Conservation (phyloP, 2,113 vertebrate genomes). For the Salvelinus fontinalis region DNA sequence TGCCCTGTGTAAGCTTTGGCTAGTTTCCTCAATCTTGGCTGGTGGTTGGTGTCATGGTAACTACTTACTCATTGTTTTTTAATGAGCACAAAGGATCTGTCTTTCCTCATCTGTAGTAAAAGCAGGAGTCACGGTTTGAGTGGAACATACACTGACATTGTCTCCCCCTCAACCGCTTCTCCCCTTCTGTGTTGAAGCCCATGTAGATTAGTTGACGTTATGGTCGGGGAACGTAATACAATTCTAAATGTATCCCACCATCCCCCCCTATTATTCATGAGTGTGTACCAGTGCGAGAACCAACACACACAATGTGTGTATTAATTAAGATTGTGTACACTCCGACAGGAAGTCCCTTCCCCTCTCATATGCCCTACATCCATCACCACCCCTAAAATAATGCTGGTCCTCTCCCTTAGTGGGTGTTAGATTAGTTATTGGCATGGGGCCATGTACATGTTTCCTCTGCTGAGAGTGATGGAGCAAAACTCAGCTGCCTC, state of each 20-base stretch:
- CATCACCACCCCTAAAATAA: neutral
- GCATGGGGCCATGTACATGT: neutral
- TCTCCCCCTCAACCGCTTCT: neutral
- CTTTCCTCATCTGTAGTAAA: neutral
- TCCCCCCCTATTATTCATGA: neutral
- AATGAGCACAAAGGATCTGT: neutral
- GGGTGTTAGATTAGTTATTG: neutral
- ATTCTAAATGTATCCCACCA: neutral
- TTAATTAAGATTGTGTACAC: neutral
- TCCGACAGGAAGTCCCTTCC: neutral
- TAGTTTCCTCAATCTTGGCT: neutral
- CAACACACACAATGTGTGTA: too few relatives aligned
- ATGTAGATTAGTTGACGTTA: too few relatives aligned
- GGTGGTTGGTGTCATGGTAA: neutral
- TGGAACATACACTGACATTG: neutral
- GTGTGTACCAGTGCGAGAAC: too few relatives aligned
- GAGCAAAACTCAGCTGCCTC: neutral
- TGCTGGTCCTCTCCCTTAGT: neutral
- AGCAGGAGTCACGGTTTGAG: neutral
- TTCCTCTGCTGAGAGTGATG: neutral
- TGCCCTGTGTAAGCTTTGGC: neutral
- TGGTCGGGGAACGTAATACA: too few relatives aligned
- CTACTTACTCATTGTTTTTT: neutral
- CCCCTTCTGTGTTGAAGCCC: neutral
- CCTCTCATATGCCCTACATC: neutral